A percentile compares a stretch with the other conserved stretches of the same genome.
Conservation (phyloP, 2,113 vertebrate genomes). For the Plotosus lineatus region DNA sequence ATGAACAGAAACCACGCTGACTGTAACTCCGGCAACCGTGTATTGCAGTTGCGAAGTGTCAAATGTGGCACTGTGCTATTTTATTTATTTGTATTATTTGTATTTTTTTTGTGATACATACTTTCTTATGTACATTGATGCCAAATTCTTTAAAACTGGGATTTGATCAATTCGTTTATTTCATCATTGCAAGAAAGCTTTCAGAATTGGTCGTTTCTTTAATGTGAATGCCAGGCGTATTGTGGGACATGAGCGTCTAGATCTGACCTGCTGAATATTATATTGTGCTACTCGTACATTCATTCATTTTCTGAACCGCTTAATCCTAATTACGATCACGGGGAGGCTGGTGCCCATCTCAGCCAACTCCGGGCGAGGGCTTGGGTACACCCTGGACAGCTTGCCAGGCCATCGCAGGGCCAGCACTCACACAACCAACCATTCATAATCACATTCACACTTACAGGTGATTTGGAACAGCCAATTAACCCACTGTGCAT, state of each 20-base stretch:
- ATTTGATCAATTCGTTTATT: neutral
- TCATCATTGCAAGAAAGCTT: neutral
- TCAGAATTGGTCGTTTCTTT: neutral
- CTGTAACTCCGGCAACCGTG: neutral
- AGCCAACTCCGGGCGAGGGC: too few relatives aligned
- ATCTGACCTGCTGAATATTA: neutral
- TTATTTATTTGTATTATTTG: neutral
- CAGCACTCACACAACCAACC: too few relatives aligned
- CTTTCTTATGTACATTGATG: neutral
- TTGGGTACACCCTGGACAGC: too few relatives aligned
- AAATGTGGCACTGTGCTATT: neutral
- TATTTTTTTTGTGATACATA: neutral
- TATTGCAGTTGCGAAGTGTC: neutral
- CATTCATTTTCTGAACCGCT: too few relatives aligned
- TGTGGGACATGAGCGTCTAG: neutral
- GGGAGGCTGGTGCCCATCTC: too few relatives aligned
- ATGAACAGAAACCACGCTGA: neutral
- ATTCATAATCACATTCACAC: too few relatives aligned
- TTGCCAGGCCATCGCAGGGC: too few relatives aligned
- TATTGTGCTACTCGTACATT: too few relatives aligned
- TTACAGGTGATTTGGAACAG: too few relatives aligned
- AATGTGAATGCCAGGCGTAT: neutral
- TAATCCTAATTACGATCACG: too few relatives aligned
- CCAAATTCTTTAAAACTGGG: neutral
- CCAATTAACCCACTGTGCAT: too few relatives aligned